Conservation (phyloP, 2,888 invertebrate genomes). For the Crocallis elinguaria region DNA sequence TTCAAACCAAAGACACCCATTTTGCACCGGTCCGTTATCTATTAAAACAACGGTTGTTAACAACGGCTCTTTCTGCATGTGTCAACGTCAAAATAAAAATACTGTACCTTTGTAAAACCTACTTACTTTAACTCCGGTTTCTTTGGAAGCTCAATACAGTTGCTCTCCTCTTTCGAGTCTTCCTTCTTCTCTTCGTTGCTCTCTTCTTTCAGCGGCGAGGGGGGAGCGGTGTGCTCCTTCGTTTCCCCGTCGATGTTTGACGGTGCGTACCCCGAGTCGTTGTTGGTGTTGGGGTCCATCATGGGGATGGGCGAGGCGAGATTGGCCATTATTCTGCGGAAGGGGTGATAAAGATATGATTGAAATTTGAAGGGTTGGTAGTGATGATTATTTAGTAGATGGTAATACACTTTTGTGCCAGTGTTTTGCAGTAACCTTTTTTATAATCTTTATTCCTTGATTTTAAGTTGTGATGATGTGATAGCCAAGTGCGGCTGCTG, state of each 20-base stretch:
- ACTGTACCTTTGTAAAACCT: too few species aligned
- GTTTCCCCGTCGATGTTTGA: conserved; percentile 85
- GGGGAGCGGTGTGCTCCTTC: conserved; percentile 86
- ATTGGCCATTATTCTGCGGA: conserved; percentile 75
- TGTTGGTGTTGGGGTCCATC: conserved; percentile 92
- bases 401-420: too few species aligned
- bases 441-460: too few species aligned
- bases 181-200: conserved; percentile 45
- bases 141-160: conserved; percentile 52
- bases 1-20: too few species aligned
- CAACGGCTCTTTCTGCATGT: too few species aligned
- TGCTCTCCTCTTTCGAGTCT: conserved; percentile 39
- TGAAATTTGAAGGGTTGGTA: neutral
- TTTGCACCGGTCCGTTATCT: too few species aligned
- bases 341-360: neutral
- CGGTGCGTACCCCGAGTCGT: conserved; percentile 93
- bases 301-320: conserved; percentile 85
- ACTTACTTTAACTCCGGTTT: conserved; percentile 76
- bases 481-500: too few species aligned
- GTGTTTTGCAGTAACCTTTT: too few species aligned
- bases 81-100: too few species aligned
- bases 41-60: too few species aligned
- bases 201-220: conserved; percentile 64
- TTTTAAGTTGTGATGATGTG: too few species aligned
- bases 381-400: too few species aligned